phyloP scores from a whole-genome alignment of 2,797 vertebrate species.

The Sebastolobus alascanus region DNA sequence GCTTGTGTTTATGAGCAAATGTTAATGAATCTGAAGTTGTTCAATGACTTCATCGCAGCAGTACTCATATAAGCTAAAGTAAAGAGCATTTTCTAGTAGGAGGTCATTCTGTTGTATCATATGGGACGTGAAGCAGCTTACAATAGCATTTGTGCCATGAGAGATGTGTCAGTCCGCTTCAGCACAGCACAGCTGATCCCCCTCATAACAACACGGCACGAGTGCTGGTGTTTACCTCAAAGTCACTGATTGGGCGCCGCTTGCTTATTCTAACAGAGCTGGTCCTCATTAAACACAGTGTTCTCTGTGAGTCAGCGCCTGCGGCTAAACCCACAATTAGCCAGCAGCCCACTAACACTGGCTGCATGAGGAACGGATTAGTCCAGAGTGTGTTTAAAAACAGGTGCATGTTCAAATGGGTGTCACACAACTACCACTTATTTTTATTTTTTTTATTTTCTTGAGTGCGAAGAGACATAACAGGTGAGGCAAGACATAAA shows the following conservation, averaged over 20 bases:
- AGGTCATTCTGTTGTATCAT: background rate
- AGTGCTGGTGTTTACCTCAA: conserved; percentile 63
- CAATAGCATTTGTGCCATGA: conserved; percentile 15
- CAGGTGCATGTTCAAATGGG: conserved; percentile 64
- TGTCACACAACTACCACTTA: conserved; percentile 35
- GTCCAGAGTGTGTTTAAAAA: conserved; percentile 59
- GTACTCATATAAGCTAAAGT: background rate
- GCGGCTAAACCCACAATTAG: conserved; percentile 66
- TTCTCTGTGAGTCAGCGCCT: conserved; percentile 55
- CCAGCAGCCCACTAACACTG: conserved; percentile 45
- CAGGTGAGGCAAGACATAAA: too few relatives aligned
- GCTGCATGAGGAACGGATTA: conserved; percentile 66
- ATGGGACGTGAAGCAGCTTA: conserved; percentile 10
- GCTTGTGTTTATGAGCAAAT: background rate
- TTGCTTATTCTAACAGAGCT: conserved; percentile 58
- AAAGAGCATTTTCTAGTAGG: background rate
- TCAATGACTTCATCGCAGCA: background rate
- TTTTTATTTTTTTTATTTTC: too few relatives aligned
- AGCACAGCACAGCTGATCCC: conserved; percentile 67
- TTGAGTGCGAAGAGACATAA: too few relatives aligned
- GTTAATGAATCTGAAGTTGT: background rate
- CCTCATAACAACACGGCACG: conserved; percentile 72
- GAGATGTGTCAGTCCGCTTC: background rate
- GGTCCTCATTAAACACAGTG: conserved; percentile 57
- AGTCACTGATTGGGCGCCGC: conserved; percentile 53